These are phyloP conservation scores for Brenthis hecate DNA, from an alignment of 2,888 invertebrate species.

Conservation along the genomic window DNA sequence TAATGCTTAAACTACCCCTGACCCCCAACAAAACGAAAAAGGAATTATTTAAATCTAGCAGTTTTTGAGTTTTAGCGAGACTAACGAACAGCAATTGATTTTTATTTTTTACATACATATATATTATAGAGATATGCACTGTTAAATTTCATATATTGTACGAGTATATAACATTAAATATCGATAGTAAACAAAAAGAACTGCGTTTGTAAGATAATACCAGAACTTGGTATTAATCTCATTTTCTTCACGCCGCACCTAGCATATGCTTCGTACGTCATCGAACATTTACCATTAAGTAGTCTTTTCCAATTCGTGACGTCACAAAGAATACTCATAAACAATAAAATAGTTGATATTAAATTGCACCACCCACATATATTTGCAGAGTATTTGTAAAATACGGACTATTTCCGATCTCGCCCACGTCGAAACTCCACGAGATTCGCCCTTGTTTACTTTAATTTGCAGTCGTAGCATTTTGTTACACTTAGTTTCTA, in stretches of 20 bases:
- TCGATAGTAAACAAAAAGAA: too few species aligned
- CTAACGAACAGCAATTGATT: too few species aligned
- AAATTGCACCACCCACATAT: slow-evolving; percentile 28
- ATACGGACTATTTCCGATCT: slow-evolving; percentile 29
- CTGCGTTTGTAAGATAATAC: too few species aligned
- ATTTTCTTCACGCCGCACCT: neutral
- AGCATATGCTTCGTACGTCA: neutral
- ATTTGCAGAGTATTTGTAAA: slow-evolving; percentile 23
- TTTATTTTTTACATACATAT: too few species aligned
- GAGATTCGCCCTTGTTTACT: slow-evolving; percentile 35
- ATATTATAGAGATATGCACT: too few species aligned
- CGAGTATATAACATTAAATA: too few species aligned
- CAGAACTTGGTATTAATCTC: too few species aligned
- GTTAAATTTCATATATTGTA: too few species aligned
- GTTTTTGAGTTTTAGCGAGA: too few species aligned
- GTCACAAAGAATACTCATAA: slow-evolving; percentile 5
- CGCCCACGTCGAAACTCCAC: slow-evolving; percentile 37
- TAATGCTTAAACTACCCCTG: too few species aligned
- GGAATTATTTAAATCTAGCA: too few species aligned
- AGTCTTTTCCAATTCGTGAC: neutral
- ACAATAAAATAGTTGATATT: slow-evolving; percentile 19
- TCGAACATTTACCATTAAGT: neutral
- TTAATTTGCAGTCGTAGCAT: slow-evolving; percentile 33
- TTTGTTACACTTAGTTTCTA: slow-evolving; percentile 30
- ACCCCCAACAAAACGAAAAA: too few species aligned